Percentiles rank a stretch among this genome's conserved stretches.
Evolutionary conservation across 2,888 invertebrate genomes (phyloP).

Genomic region (Yponomeuta malinellus): DNA sequence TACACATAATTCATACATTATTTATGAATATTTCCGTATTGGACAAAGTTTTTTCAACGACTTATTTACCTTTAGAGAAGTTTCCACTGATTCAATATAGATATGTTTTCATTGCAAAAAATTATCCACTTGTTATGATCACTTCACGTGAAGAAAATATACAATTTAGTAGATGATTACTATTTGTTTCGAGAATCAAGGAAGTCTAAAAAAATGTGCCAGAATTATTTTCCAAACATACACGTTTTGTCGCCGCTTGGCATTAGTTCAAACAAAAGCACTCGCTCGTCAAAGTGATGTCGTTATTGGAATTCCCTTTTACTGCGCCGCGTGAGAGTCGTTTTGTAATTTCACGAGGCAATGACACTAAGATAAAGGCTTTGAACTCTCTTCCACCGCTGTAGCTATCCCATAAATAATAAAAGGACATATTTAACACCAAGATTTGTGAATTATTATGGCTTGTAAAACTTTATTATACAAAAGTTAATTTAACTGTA

Average conservation of each 20-base stretch:
- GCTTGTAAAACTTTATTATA: too few relatives aligned
- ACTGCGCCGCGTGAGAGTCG: not conserved
- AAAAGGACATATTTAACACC: too few relatives aligned
- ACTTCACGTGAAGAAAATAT: not conserved
- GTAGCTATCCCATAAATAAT: too few relatives aligned
- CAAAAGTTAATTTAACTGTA: too few relatives aligned
- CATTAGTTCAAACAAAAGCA: constrained; percentile 7
- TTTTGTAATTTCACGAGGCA: not conserved
- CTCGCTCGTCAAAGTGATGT: not conserved
- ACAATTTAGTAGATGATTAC: not conserved
- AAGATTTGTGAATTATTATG: too few relatives aligned
- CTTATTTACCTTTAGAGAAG: too few relatives aligned
- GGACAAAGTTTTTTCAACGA: too few relatives aligned
- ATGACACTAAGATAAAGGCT: not conserved
- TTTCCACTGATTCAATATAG: too few relatives aligned
- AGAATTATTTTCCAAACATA: not conserved
- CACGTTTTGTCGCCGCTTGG: not conserved
- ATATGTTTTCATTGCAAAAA: too few relatives aligned
- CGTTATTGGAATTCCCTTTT: constrained; percentile 6
- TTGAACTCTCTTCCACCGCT: not conserved
- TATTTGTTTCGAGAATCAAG: not conserved
- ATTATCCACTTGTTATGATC: not conserved
- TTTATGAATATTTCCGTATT: too few relatives aligned
- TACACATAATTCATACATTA: too few relatives aligned
- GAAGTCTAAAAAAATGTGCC: not conserved